phyloP scores from a whole-genome alignment of 2,888 invertebrate genomes.

The Hyppa rectilinea region DNA sequence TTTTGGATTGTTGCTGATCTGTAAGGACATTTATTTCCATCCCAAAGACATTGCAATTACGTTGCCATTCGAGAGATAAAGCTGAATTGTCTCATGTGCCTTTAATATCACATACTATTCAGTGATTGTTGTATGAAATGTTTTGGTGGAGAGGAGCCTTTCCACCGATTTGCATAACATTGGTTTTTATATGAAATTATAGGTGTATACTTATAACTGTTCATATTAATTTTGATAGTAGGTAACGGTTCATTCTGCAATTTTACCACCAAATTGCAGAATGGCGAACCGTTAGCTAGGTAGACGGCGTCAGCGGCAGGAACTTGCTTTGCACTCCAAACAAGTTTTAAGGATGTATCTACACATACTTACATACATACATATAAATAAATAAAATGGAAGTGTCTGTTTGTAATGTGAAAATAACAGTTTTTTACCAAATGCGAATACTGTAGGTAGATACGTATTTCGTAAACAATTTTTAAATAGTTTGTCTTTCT shows the following conservation, averaged over 20 bases:
- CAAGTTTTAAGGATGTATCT: slow-evolving; percentile 44
- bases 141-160: not conserved
- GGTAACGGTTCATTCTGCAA: no score
- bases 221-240: not conserved
- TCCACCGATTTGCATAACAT: not conserved
- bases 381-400: no score
- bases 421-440: no score
- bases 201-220: not conserved
- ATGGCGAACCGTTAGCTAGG: not conserved
- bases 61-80: not conserved
- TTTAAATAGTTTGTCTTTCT: no score
- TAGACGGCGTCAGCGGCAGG: not conserved
- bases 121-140: no score
- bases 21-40: no score
- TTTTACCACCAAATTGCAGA: slow-evolving; percentile 5
- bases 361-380: no score
- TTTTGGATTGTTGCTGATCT: no score
- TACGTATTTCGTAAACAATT: no score
- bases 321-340: slow-evolving; percentile 41
- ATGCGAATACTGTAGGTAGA: no score
- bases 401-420: no score
- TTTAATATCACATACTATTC: no score
- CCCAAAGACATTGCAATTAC: not conserved
- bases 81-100: not conserved
- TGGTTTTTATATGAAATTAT: not conserved